Conservation (phyloP, 2,888 invertebrate species). For the Epirrhoe tristata region DNA sequence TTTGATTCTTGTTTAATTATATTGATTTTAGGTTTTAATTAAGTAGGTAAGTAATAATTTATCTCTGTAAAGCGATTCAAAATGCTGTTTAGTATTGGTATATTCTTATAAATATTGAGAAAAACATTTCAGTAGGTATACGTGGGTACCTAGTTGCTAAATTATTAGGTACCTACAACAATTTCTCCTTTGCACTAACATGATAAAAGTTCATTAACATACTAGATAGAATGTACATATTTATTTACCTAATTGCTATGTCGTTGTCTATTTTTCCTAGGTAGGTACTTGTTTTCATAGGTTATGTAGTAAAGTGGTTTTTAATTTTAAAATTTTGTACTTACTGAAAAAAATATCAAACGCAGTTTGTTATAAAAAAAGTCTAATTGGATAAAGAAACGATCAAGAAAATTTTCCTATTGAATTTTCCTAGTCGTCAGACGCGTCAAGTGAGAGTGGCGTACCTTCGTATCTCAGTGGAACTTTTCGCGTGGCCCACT, state of each 20-base stretch:
- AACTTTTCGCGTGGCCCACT: constrained; percentile 62
- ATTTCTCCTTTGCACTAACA: constrained; percentile 41
- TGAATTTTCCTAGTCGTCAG: constrained; percentile 24
- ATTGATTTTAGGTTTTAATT: no score
- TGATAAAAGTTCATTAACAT: constrained; percentile 58
- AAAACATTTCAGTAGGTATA: neutral
- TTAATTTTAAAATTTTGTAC: neutral
- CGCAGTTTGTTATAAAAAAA: neutral
- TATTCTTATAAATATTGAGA: neutral
- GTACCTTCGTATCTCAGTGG: constrained; percentile 47
- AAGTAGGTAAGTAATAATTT: no score
- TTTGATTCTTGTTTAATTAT: no score
- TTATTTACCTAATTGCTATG: constrained; percentile 16
- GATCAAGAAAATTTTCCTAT: constrained; percentile 34
- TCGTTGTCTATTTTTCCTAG: neutral
- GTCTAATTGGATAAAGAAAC: neutral
- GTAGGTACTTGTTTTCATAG: no score
- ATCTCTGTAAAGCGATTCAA: neutral
- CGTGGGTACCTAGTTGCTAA: neutral
- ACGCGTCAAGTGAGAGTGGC: constrained; percentile 34
- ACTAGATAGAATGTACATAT: constrained; percentile 38
- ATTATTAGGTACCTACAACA: constrained; percentile 16
- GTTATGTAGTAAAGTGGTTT: neutral
- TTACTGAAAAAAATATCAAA: no score
- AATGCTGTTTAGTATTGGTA: neutral